phyloP scores from a whole-genome alignment of 2,888 invertebrate genomes.

The Anarsia innoxiella region DNA sequence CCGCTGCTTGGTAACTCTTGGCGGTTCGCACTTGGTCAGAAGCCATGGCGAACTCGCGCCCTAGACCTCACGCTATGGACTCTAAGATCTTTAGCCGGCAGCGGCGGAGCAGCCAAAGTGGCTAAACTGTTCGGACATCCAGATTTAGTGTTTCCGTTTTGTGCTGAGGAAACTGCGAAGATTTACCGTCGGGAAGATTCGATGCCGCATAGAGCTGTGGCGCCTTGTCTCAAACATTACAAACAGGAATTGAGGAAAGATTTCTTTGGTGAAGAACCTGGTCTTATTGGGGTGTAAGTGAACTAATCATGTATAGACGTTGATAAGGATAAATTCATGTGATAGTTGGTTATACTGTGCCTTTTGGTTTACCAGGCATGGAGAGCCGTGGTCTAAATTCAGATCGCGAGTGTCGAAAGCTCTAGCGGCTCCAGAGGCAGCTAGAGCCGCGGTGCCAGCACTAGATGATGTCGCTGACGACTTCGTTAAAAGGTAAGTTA shows the following conservation, averaged over 20 bases:
- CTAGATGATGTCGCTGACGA: conserved; percentile 85
- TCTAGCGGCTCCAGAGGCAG: conserved; percentile 85
- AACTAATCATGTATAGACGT: no score
- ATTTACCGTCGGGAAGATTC: conserved; percentile 81
- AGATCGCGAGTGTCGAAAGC: conserved; percentile 89
- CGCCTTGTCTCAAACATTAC: conserved; percentile 83
- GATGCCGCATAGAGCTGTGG: conserved; percentile 82
- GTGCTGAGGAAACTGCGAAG: conserved; percentile 82
- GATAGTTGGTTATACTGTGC: no score
- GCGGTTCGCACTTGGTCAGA: conserved; percentile 80
- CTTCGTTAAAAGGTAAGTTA: conserved; percentile 82
- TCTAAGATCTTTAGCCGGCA: conserved; percentile 60
- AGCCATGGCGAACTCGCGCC: conserved; percentile 70
- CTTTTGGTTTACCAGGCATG: conserved; percentile 78
- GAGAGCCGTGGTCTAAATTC: conserved; percentile 89
- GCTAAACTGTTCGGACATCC: conserved; percentile 85
- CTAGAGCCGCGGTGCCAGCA: conserved; percentile 83
- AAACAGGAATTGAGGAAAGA: conserved; percentile 80
- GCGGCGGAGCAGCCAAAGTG: conserved; percentile 76
- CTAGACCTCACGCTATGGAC: conserved; percentile 68
- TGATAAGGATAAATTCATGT: no score
- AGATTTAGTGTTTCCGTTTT: conserved; percentile 82
- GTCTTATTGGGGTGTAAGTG: conserved; percentile 85
- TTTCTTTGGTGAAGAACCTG: conserved; percentile 82
- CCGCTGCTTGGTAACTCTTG: conserved; percentile 87